Evolutionary conservation across 2,888 invertebrate genomes (phyloP), one percentile per base, ranked within the genome.

Genomic region (Anticlea derivata): DNA sequence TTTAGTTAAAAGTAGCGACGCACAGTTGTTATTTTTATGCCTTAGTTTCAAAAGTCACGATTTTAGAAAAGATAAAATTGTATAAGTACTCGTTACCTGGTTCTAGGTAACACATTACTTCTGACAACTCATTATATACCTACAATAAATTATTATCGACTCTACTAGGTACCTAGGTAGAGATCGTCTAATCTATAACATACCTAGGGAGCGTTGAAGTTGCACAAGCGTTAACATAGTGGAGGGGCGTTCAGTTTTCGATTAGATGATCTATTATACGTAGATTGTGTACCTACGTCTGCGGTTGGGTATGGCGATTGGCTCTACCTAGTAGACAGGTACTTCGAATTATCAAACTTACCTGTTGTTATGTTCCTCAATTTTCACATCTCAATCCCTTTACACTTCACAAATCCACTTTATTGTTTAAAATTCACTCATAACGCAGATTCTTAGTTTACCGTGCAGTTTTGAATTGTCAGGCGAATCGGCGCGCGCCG

Each of bases 401-500:
- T 7, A 7, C 39, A 48, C 48, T 41, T 41, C 40, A 40, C 48
- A 1, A 12, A 6, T 4, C 33, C 41, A 48, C 48, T 31, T 10
- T 7, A 33, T 7, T 22, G 7, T 24, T 23, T 23, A 29, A 20
- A 24, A 23, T 44, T 7, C 7, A 27, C 17, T 17, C 4, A 4
- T 17, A 17, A n/a, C 4, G 17, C 17, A 17, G 17, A 4, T 17
- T 3, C 11, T 24, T 22, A 35, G 11, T 34, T 12, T 7, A 13
- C 26, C 77, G 73, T 75, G 72, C 61, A 65, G 63, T 68, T 51
- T 46, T 59, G 60, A 52, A 60, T 64, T 73, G 72, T 76, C 71
- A 59, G 67, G 56, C 63, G 65, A 51, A 45, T 47, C 30, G 41
- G 79, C 84, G 83, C 86, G 88, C 87, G 88, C 88, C 87, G 86